Base-by-base conservation (phyloP, 2,797 vertebrate species). In the Microhierax caerulescens region DNA sequence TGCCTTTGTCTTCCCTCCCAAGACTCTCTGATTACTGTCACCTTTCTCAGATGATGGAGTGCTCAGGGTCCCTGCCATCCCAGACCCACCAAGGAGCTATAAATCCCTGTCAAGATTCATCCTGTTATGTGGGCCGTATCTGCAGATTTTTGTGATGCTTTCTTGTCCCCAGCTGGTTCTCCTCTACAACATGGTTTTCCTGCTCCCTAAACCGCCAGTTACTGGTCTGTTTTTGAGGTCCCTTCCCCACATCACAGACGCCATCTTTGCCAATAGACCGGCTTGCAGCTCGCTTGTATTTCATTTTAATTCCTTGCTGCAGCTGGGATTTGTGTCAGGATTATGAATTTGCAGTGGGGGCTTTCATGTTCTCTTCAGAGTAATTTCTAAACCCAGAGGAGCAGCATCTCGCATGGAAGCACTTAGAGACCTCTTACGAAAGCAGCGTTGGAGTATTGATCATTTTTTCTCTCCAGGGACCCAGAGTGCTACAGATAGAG, bases 391-490 rank as follows among this genome's bases (percentile, higher is more conserved):
- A 72, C 95, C 57, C 91, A 75, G 67, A 95, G 82, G 89, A 97
- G 79, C 86, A 96, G 50, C 94, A 76, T 94, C 91, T 96, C 2
- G 1, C 20, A 34, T 90, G 63, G 81, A 94, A 84, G 93, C 95
- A 91, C 89, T 97, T 94, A 94, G 86, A 95, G 91, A 85, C 85
- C 65, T 97, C 95, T 88, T 91, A 85, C 9, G 93, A 85, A 93
- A 76, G 86, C 93, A 88, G 61, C 4, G 0, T 67, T 93, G 76
- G 89, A 78, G 87, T 93, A 95, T 93, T 88, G 95, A 97, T 97
- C 87, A 69, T 87, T 93, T 95, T 85, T 78, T 85, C 69, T 94
- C 93, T 50, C 93, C 3, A 5, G 93, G 92, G 94, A 97, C 79
- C 47, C 10, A 0, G 90, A 75, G 65, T 5, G 30, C 80, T 96